A percentile compares a stretch with the other conserved stretches of the same genome.
Conservation (phyloP, 2,888 invertebrate species). For the Drosophila rubida region DNA sequence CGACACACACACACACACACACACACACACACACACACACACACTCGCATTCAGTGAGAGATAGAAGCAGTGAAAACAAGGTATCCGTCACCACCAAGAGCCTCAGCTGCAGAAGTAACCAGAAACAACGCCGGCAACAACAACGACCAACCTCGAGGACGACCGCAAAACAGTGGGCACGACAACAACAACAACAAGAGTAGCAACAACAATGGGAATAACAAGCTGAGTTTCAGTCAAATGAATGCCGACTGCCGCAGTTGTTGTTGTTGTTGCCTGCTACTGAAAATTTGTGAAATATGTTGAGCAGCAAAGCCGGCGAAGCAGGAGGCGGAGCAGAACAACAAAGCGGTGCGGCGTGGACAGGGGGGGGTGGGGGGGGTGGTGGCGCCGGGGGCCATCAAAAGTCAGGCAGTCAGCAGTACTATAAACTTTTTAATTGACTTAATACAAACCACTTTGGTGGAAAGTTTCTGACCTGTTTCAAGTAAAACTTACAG, state of each 20-base stretch:
- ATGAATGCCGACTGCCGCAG: constrained; percentile 56
- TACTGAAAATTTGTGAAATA: constrained; percentile 68
- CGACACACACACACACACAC: constrained; percentile 30
- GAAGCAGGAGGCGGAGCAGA: constrained; percentile 14
- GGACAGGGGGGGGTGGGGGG: constrained; percentile 5
- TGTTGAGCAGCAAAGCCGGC: constrained; percentile 48
- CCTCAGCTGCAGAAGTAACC: constrained; percentile 13
- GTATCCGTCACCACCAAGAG: constrained; percentile 47
- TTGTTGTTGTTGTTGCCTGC: constrained; percentile 30
- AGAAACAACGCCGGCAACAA: constrained; percentile 7
- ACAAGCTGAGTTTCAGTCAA: constrained; percentile 45
- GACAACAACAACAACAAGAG: constrained; percentile 29
- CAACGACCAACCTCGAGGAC: constrained; percentile 24
- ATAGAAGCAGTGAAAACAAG: constrained; percentile 17
- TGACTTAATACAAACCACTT: constrained; percentile 80
- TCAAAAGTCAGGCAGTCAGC: constrained; percentile 78
- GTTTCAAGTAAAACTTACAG: constrained; percentile 72
- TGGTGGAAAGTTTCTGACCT: constrained; percentile 78
- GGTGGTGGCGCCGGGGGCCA: constrained; percentile 42
- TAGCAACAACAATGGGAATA: constrained; percentile 23
- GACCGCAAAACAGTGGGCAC: constrained; percentile 58
- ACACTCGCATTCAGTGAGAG: constrained; percentile 14
- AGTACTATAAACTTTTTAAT: constrained; percentile 79
- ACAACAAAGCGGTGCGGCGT: neutral
- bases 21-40: constrained; percentile 21